Conservation (phyloP, 2,113 vertebrate genomes). For the Tretioscincus oriximinensis region DNA sequence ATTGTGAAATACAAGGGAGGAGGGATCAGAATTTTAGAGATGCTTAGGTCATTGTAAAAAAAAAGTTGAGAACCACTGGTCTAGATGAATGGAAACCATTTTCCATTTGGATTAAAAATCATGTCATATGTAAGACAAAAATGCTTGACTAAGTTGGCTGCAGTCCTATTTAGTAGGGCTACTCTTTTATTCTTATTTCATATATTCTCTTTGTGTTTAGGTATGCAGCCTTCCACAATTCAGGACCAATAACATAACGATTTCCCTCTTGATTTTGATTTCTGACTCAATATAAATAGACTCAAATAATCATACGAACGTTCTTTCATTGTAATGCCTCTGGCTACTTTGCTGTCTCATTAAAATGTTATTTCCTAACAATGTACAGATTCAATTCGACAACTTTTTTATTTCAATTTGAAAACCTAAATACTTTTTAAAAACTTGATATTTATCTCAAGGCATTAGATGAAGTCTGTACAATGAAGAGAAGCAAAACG, state of each 20-base stretch:
- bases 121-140: too few relatives aligned
- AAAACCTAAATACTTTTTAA: neutral
- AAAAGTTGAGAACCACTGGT: too few relatives aligned
- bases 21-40: too few relatives aligned
- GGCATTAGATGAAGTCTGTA: slow-evolving; percentile 6
- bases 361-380: neutral
- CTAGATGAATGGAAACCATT: too few relatives aligned
- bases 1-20: too few relatives aligned
- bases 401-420: neutral
- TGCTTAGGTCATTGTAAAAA: too few relatives aligned
- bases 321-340: neutral
- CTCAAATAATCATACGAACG: neutral
- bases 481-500: neutral
- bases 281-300: neutral
- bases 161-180: too few relatives aligned
- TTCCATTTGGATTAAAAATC: too few relatives aligned
- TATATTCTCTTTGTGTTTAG: neutral
- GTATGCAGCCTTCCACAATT: neutral
- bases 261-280: neutral
- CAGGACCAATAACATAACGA: neutral
- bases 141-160: too few relatives aligned
- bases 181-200: too few relatives aligned
- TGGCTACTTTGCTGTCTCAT: neutral
- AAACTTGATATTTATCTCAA: neutral
- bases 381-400: neutral